phyloP scores from a whole-genome alignment of 2,888 invertebrate species.

The Eupithecia centaureata region DNA sequence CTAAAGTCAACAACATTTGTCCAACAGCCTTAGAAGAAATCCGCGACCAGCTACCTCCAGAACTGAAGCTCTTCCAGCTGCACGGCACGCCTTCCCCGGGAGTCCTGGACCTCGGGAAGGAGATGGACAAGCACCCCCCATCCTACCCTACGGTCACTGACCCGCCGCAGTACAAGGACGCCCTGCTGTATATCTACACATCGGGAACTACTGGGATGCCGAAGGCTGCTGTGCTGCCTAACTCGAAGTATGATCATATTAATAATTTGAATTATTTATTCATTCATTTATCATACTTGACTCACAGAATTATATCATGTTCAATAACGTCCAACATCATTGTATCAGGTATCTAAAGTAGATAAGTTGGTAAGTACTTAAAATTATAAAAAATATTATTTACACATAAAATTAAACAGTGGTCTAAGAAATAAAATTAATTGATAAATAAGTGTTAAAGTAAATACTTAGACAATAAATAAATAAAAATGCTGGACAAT shows the following conservation, averaged over 20 bases:
- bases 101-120: conserved; percentile 65
- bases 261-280: no score
- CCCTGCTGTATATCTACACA: conserved; percentile 95
- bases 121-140: conserved; percentile 71
- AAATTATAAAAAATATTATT: no score
- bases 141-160: conserved; percentile 71
- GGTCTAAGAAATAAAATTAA: no score
- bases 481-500: no score
- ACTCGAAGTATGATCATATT: conserved; percentile 86
- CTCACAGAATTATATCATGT: no score
- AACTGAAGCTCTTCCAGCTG: conserved; percentile 74
- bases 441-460: no score
- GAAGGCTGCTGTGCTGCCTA: conserved; percentile 97
- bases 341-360: no score
- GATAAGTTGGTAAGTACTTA: no score
- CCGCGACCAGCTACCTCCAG: conserved; percentile 67
- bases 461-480: no score
- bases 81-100: conserved; percentile 68
- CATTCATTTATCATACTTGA: no score
- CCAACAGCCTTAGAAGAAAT: conserved; percentile 69
- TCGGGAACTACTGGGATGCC: conserved; percentile 98
- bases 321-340: no score
- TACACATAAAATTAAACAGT: no score
- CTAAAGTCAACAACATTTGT: conserved; percentile 11
- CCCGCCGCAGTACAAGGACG: conserved; percentile 83